These are phyloP conservation scores for Anolis carolinensis DNA, from an alignment of 2,113 vertebrate genomes.

Conservation along the genomic window DNA sequence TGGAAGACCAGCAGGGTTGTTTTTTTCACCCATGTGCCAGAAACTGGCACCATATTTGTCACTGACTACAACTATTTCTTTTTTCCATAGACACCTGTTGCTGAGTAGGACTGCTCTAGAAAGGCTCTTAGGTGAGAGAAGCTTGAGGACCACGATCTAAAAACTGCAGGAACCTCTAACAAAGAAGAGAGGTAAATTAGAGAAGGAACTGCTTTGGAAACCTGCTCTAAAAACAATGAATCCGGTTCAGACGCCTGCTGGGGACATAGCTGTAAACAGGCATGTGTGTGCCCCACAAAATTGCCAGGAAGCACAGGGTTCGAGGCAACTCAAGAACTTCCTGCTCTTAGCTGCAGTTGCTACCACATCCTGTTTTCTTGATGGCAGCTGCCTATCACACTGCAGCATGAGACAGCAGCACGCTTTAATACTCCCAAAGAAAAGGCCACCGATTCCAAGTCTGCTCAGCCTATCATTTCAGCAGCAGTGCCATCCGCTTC, in stretches of 20 bases:
- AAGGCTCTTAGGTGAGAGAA: background rate
- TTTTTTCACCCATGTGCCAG: no score
- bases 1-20: no score
- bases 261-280: background rate
- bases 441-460: background rate
- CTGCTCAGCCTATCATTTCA: background rate
- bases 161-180: no score
- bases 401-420: conserved; percentile 29
- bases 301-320: background rate
- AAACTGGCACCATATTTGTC: no score
- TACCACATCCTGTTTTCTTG: conserved; percentile 69
- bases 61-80: no score
- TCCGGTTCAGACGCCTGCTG: background rate
- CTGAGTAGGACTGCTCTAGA: no score
- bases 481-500: background rate
- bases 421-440: conserved; percentile 2
- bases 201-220: background rate
- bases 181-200: background rate
- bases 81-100: no score
- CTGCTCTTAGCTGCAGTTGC: background rate
- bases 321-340: background rate
- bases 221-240: background rate
- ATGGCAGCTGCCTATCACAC: fast-evolving
- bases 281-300: background rate
- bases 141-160: no score